phyloP scores from a whole-genome alignment of 2,113 vertebrate genomes.

The Chionomys nivalis region DNA sequence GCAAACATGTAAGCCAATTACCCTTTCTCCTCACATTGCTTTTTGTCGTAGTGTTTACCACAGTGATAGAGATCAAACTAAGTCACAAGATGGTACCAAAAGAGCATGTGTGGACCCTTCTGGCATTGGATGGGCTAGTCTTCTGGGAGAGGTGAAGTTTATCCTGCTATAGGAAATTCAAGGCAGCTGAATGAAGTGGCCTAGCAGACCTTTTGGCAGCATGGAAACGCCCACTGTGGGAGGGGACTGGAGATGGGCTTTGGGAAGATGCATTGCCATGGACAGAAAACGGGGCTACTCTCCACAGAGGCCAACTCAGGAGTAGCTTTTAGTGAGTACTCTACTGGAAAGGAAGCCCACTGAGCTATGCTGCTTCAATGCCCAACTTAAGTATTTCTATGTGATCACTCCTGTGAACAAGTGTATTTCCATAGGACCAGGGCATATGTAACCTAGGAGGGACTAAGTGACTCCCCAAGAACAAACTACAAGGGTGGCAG shows the following conservation, averaged over 20 bases:
- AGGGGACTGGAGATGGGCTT: too few species aligned
- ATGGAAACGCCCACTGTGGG: too few species aligned
- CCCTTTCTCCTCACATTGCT: too few species aligned
- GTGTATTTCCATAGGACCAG: neutral
- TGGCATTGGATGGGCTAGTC: accelerated
- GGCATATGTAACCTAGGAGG: neutral
- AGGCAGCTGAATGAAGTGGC: too few species aligned
- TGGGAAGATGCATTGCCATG: neutral
- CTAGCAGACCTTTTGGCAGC: too few species aligned
- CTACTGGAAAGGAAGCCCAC: neutral
- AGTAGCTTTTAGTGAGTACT: neutral
- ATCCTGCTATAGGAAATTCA: neutral
- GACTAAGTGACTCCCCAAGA: neutral
- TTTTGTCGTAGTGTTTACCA: neutral
- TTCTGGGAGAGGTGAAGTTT: neutral
- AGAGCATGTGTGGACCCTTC: neutral
- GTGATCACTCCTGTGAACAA: neutral
- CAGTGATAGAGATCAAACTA: neutral
- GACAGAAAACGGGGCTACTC: neutral
- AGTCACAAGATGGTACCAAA: neutral
- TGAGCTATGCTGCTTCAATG: neutral
- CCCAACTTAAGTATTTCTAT: neutral
- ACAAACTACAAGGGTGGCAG: neutral
- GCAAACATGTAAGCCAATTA: neutral
- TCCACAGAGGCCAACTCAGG: neutral